These are phyloP conservation scores for Leptinotarsa juncta DNA, from an alignment of 2,888 invertebrate species.

Conservation along the genomic window DNA sequence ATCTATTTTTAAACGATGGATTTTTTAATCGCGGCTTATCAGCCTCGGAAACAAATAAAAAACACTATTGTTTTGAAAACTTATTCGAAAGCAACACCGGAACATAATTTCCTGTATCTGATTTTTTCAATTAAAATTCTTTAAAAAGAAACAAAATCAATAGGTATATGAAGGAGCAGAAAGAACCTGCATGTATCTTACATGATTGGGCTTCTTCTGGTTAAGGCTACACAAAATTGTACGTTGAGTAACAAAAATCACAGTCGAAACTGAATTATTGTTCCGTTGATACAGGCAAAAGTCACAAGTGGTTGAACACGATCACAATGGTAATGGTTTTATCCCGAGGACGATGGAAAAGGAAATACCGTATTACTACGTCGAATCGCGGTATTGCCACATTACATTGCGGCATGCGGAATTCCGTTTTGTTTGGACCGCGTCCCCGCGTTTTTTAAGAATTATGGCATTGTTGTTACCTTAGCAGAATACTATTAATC, in stretches of 20 bases:
- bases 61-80: not conserved
- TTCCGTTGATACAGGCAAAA: not conserved
- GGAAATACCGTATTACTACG: constrained; percentile 22
- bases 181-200: constrained; percentile 2
- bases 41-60: not conserved
- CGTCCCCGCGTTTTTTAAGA: not conserved
- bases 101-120: not conserved
- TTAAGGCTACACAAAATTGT: not conserved
- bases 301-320: constrained; percentile 15
- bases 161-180: too few species aligned
- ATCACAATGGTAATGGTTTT: not conserved
- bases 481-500: not conserved
- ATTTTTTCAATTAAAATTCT: not conserved
- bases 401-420: constrained; percentile 14
- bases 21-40: not conserved
- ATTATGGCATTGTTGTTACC: not conserved
- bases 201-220: not conserved
- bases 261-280: not conserved
- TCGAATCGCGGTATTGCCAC: constrained; percentile 1
- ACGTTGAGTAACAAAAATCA: not conserved
- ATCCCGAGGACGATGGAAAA: constrained; percentile 5
- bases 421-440: not conserved
- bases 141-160: not conserved
- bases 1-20: not conserved
- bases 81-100: not conserved